Base-by-base conservation (phyloP, 2,113 vertebrate species). In the Fulmarus glacialis region DNA sequence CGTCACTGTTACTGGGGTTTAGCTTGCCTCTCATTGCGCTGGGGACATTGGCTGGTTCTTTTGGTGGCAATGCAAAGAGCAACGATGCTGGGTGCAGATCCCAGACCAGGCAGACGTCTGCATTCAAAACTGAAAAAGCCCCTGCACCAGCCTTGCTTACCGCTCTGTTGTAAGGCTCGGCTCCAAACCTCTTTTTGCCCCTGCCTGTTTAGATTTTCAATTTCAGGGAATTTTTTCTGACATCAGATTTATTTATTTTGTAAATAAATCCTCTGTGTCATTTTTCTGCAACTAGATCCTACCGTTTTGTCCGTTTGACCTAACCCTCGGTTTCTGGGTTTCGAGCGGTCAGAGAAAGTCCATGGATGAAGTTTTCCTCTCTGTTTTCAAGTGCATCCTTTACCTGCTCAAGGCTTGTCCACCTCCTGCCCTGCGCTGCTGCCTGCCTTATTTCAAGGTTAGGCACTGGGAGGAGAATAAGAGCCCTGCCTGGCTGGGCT, bases 131-230 rank as follows among this genome's bases (percentile, higher is more conserved):
- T 4, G 3, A 22, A 62, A 74, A 70, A 84, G 8, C 7, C 52
- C 38, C 64, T 42, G 4, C 36, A 22, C 12, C 18, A 64, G 19
- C 60, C 32, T 66, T 71, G 55, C n/a, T 71, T 43, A 23, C 8
- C 4, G 2, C 18, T 48, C 45, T 21, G 20, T 36, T 59, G 36
- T 32, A 55, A 66, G 26, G 20, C 42, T 86, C 0, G 0, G 7
- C 36, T 86, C 29, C 38, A 72, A 60, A 72, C 15, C 14, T 79
- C 32, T 67, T 85, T 89, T 17, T 2, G 8, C 13, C 7, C 3
- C 12, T 5, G 1, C 22, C 43, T 34, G 19, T 77, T 82, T 21
- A 55, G 8, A 34, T 43, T 91, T 87, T 83, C 29, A n/a, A 1
- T 85, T 62, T 91, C 15, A n/a, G 19, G 24, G 6, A 15, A 1